These are phyloP conservation scores for Araneus ventricosus DNA, from an alignment of 1,140 invertebrate species.

Conservation along the genomic window DNA sequence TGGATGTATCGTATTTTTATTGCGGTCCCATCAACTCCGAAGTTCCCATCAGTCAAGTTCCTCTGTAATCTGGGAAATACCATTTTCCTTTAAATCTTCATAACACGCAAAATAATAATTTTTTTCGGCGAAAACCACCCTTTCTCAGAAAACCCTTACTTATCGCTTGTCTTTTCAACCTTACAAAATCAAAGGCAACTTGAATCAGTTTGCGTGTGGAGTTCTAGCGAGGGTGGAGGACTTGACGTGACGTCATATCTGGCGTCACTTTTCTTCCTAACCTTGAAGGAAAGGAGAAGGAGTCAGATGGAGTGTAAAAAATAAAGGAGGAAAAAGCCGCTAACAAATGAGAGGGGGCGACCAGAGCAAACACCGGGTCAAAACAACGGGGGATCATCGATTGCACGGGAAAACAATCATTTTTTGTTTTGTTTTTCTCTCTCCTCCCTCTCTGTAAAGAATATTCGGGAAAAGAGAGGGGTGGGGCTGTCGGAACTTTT, in stretches of 20 bases:
- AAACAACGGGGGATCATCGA: constrained; percentile 32
- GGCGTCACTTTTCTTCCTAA: constrained; percentile 27
- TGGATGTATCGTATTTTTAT: too few species aligned
- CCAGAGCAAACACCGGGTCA: constrained; percentile 1
- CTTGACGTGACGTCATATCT: background rate
- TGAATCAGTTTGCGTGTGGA: background rate
- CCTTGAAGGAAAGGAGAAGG: background rate
- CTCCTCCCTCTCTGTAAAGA: background rate
- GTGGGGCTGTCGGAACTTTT: background rate
- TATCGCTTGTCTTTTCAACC: too few species aligned
- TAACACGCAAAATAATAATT: too few species aligned
- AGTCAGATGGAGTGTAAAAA: constrained; percentile 18
- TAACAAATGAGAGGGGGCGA: constrained; percentile 24
- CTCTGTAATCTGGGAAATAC: too few species aligned
- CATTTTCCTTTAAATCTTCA: too few species aligned
- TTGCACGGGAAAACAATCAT: background rate
- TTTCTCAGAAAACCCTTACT: too few species aligned
- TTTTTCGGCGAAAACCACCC: too few species aligned
- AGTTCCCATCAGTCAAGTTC: too few species aligned
- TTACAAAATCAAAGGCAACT: background rate
- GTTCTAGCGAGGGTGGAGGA: background rate
- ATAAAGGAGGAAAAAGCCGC: constrained; percentile 18
- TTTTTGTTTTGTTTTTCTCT: background rate
- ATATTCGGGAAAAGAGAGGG: background rate
- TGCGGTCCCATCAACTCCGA: too few species aligned